Base-by-base conservation (phyloP, 92 coral and sea anemone genomes). In the Virgularia gustaviana region DNA sequence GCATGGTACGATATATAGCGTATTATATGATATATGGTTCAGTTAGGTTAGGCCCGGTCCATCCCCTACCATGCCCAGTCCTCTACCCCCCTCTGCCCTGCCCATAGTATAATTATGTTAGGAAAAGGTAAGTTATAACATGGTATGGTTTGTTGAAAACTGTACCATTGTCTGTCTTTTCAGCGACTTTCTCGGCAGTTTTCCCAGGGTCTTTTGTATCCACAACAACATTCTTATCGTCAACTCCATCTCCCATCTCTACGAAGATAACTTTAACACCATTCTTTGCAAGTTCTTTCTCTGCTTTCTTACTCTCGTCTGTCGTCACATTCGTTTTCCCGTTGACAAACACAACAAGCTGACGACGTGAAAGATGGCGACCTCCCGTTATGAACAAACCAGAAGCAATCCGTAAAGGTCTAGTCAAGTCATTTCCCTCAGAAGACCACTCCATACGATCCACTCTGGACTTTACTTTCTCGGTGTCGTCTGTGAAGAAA, bases 361-460 rank as follows among this genome's bases (percentile, higher is more conserved):
- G 83, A 71, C 81, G 87, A 13, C 85, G 86, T n/a, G 96, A 90
- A 49, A 86, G 88, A 45, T 63, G 71, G 15, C 97, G 84, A n/a
- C 85, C 72, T 3, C 73, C 79, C 22, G 81, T 73, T 36, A 66
- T 81, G 60, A 91, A 89, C 75, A 19, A 47, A 19, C 45, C 51
- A 18, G 32, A 20, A 31, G 60, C 75, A 27, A 43, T 49, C 24
- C 44, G 32, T 61, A 68, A 35, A 13, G 61, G 44, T 3, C 33
- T 43, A 20, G 30, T 29, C 18, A 68, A 27, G n/a, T 61, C 59
- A 16, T 16, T 68, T 6, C 61, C 75, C 12, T 33, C 75, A 3
- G 75, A 68, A 2, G 29, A 7, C 75, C 75, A 68, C 22, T 15
- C 8, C 5, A 68, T 43, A 7, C 35, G 75, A 8, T 63, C 80